phyloP scores from a whole-genome alignment of 2,888 invertebrate species.

The Drosophila austrosaltans region DNA sequence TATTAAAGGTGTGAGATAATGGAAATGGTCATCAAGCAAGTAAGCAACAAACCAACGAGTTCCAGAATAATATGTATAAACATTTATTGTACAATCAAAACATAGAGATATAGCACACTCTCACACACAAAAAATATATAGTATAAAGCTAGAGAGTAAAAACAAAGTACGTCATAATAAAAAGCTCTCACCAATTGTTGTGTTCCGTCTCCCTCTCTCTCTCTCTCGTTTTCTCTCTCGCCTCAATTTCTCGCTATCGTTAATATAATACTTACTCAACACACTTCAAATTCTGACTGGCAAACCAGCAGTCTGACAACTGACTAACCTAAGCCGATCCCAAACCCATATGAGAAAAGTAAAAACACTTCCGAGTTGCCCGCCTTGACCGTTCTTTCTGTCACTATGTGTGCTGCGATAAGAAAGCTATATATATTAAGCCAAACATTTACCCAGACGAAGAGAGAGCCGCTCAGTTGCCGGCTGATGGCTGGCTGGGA shows the following conservation, averaged over 20 bases:
- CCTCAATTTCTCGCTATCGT: slow-evolving; percentile 12
- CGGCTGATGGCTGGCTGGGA: slow-evolving; percentile 38
- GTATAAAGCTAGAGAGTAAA: slow-evolving; percentile 25
- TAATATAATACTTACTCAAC: slow-evolving; percentile 29
- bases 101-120: slow-evolving; percentile 23
- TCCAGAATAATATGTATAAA: slow-evolving; percentile 42
- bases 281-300: slow-evolving; percentile 37
- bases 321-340: slow-evolving; percentile 61
- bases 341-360: slow-evolving; percentile 38
- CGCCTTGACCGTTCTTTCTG: slow-evolving; percentile 53
- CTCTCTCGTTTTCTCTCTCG: slow-evolving; percentile 15
- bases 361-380: slow-evolving; percentile 46
- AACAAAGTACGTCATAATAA: slow-evolving; percentile 24
- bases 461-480: slow-evolving; percentile 38
- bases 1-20: slow-evolving; percentile 12
- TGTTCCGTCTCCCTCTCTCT: slow-evolving; percentile 21
- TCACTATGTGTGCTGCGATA: slow-evolving; percentile 50
- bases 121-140: slow-evolving; percentile 13
- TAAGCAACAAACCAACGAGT: slow-evolving; percentile 13
- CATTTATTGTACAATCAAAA: slow-evolving; percentile 40
- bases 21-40: slow-evolving; percentile 23
- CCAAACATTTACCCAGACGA: slow-evolving; percentile 13
- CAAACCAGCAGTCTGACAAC: slow-evolving; percentile 45
- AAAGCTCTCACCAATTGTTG: slow-evolving; percentile 63
- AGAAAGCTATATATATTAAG: slow-evolving; percentile 42